Evolutionary conservation across 2,888 invertebrate genomes (phyloP), one percentile per base, ranked within the genome.

Genomic region (Dyspetes luteomarginatus): DNA sequence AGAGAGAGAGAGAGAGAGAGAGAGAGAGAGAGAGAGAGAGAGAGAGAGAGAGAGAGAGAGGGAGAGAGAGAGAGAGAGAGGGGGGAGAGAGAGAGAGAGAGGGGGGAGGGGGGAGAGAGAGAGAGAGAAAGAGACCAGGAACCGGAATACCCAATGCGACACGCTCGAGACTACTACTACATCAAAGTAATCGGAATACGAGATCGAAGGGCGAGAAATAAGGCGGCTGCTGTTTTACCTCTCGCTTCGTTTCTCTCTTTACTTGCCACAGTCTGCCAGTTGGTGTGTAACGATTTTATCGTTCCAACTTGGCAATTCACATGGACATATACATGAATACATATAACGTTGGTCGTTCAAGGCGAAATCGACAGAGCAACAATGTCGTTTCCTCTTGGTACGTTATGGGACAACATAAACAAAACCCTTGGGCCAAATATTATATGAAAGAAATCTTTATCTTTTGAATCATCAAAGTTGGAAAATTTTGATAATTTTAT

Each of bases 121-220:
- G 52, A 62, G 69, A 43, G 28, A 30, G 43, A 52, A 7, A 28
- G 26, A 60, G 58, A 73, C 48, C 26, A 26, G 58, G 45, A 79
- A 82, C 76, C 64, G 76, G 76, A 80, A 82, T 82, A 77, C 65
- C 77, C 69, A 72, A 82, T 82, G 60, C 79, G 76, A 73, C 64
- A 81, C 76, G 81, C 76, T 76, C 50, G 48, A 77, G 56, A 73
- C 72, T 72, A 72, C 55, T 56, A 64, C 79, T 76, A 69, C 72
- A 79, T 82, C 79, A 73, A 68, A 79, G 72, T 82, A 79, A 82
- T 82, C 78, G 79, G 76, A 76, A 82, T 73, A 76, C 76, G 73
- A 78, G 75, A 75, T 75, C 79, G 82, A 82, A 82, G 82, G 82
- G 79, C 82, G 82, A 72, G 73, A 82, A 76, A 82, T 73, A 68